Evolutionary conservation across 1,140 invertebrate genomes (phyloP), one percentile per base, ranked within the genome.

Genomic region (Oncopeltus fasciatus): DNA sequence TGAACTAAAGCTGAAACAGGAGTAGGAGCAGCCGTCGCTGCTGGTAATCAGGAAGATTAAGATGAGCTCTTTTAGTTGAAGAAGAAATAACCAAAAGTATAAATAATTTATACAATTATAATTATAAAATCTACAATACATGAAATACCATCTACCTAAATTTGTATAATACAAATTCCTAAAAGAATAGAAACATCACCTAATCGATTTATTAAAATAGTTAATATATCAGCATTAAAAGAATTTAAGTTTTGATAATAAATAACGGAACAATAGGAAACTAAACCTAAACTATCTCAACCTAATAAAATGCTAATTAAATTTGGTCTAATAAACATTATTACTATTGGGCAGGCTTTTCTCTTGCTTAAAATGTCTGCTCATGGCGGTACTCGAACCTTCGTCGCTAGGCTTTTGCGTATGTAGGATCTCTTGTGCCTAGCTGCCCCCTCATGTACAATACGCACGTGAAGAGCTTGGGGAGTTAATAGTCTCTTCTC

Each of bases 261-360:
- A 79, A 81, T 79, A 46, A 83, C 75, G 75, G 83, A 79, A 77
- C 75, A 78, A 78, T 82, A 84, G 68, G 81, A 83, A 69, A 80
- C 73, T 68, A 82, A 72, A 0, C 82, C 82, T 71, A 84, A 76
- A 0, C 80, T 80, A 80, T 85, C 83, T 67, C 82, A 83, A 0
- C 83, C 81, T 70, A 84, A 76, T 71, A 85, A 76, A 79, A 85
- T 82, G 70, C 75, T 78, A 74, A 83, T 73, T 73, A 83, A 73
- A 80, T 82, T 83, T 66, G 78, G 77, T 11, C 78, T 79, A 72
- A 83, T 74, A 81, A 84, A 80, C 76, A 85, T 75, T 68, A 83
- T 73, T 67, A 83, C 72, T 77, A 85, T 84, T n/a, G 79, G n/a
- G n/a, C n/a, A n/a, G n/a, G n/a, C n/a, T n/a, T n/a, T n/a, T n/a